Percentiles rank a stretch among this genome's conserved stretches.
Evolutionary conservation across 2,888 invertebrate genomes (phyloP).

Genomic region (Drosophila yooni): DNA sequence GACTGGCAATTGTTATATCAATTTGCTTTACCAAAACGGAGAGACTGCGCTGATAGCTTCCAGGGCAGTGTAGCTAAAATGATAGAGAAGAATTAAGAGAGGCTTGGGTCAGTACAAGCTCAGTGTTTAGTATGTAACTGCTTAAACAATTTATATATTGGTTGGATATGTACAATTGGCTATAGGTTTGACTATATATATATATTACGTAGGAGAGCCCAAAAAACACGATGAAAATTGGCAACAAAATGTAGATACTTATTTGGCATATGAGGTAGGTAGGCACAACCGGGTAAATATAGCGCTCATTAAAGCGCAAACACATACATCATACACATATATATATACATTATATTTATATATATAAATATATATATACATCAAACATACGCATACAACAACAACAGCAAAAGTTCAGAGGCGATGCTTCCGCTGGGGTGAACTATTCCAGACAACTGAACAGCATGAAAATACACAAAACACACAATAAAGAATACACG

Average conservation of each 20-base stretch:
- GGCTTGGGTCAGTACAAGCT: conserved; percentile 51
- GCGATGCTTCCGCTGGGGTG: conserved; percentile 64
- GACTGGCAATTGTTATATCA: conserved; percentile 23
- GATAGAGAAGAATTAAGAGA: conserved; percentile 64
- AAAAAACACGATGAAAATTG: conserved; percentile 12
- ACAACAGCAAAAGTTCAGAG: conserved; percentile 57
- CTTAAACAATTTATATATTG: conserved; percentile 16
- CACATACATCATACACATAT: conserved; percentile 22
- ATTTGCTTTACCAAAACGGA: conserved; percentile 64
- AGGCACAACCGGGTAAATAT: conserved; percentile 52
- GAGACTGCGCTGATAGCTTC: conserved; percentile 67
- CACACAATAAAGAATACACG: conserved; percentile 54
- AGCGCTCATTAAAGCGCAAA: conserved; percentile 61
- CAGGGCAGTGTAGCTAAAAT: conserved; percentile 81
- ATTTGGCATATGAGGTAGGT: conserved; percentile 35
- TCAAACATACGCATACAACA: conserved; percentile 12
- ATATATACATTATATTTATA: conserved; percentile 8
- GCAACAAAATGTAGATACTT: conserved; percentile 13
- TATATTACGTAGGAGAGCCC: not conserved
- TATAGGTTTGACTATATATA: not conserved
- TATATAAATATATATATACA: conserved; percentile 12
- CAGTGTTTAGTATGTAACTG: conserved; percentile 18
- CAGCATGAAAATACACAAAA: conserved; percentile 36
- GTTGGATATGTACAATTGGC: not conserved
- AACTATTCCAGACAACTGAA: conserved; percentile 34